Conservation (phyloP, 2,888 invertebrate genomes). For the Apamea crenata region DNA sequence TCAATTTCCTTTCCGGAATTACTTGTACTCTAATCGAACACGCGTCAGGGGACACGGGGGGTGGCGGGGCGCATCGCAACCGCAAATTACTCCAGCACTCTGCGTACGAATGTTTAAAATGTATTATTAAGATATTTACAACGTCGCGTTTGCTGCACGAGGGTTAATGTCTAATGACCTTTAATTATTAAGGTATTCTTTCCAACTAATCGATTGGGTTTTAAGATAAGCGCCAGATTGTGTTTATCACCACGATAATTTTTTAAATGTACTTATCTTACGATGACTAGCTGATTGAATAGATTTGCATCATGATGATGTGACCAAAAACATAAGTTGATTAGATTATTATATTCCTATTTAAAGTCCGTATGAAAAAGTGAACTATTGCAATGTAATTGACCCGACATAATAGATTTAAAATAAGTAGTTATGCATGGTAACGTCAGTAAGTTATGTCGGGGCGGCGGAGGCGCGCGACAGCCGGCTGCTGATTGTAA, state of each 20-base stretch:
- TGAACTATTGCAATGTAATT: slow-evolving; percentile 44
- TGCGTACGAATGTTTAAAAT: slow-evolving; percentile 88
- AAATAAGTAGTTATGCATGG: slow-evolving; percentile 84
- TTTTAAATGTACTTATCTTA: not conserved
- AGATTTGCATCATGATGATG: slow-evolving; percentile 1
- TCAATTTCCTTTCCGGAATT: slow-evolving; percentile 90
- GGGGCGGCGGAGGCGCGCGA: slow-evolving; percentile 78
- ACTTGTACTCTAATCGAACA: slow-evolving; percentile 90
- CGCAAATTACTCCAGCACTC: slow-evolving; percentile 88
- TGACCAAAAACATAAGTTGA: not conserved
- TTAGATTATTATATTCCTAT: not conserved
- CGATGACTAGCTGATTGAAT: not conserved
- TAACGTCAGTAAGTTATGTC: slow-evolving; percentile 84
- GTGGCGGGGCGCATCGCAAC: slow-evolving; percentile 79
- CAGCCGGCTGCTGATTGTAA: slow-evolving; percentile 89
- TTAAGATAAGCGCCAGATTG: not conserved
- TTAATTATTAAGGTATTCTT: slow-evolving; percentile 76
- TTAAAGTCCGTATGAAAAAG: not conserved
- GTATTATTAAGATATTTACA: slow-evolving; percentile 84
- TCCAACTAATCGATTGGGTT: slow-evolving; percentile 32
- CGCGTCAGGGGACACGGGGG: slow-evolving; percentile 85
- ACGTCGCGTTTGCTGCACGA: slow-evolving; percentile 70
- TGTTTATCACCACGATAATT: not conserved
- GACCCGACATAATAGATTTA: slow-evolving; percentile 65
- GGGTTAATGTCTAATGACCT: slow-evolving; percentile 78